Conservation (phyloP, 2,113 vertebrate species). For the Rhodinocichla rosea region DNA sequence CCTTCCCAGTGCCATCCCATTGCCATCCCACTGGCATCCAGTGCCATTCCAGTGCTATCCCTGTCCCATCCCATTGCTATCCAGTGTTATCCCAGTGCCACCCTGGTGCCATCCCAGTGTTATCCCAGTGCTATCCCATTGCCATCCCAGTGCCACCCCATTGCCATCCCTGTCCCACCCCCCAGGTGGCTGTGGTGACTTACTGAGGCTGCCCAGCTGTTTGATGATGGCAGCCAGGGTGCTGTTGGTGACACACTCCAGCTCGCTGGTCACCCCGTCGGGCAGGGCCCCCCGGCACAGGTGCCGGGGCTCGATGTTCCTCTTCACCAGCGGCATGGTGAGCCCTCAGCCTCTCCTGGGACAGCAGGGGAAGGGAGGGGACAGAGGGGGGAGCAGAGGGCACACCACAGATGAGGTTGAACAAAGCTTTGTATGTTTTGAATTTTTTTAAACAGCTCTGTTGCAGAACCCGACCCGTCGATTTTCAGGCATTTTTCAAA, state of each 20-base stretch:
- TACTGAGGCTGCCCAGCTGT: slow-evolving; percentile 91
- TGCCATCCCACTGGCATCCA: background rate
- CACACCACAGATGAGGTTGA: too few relatives aligned
- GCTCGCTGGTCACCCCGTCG: slow-evolving; percentile 85
- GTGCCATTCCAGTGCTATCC: background rate
- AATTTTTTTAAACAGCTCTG: too few relatives aligned
- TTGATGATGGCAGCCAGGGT: slow-evolving; percentile 91
- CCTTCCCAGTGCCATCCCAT: background rate
- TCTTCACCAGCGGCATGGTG: slow-evolving; percentile 86
- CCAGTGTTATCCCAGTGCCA: background rate
- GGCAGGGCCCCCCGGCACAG: slow-evolving; percentile 86
- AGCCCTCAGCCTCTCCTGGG: background rate
- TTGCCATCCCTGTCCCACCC: background rate
- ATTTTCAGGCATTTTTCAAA: too few relatives aligned
- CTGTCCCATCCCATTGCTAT: background rate
- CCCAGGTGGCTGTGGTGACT: background rate
- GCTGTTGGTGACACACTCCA: slow-evolving; percentile 94
- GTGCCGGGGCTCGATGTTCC: slow-evolving; percentile 88
- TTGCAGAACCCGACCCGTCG: too few relatives aligned
- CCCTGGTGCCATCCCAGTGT: background rate
- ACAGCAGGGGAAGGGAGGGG: background rate
- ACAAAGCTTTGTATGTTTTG: too few relatives aligned
- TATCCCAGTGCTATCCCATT: background rate
- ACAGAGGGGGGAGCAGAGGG: too few relatives aligned
- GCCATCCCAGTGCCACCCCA: background rate